Evolutionary conservation across 1,140 invertebrate genomes (phyloP).

Genomic region (Papilio polyxenes): DNA sequence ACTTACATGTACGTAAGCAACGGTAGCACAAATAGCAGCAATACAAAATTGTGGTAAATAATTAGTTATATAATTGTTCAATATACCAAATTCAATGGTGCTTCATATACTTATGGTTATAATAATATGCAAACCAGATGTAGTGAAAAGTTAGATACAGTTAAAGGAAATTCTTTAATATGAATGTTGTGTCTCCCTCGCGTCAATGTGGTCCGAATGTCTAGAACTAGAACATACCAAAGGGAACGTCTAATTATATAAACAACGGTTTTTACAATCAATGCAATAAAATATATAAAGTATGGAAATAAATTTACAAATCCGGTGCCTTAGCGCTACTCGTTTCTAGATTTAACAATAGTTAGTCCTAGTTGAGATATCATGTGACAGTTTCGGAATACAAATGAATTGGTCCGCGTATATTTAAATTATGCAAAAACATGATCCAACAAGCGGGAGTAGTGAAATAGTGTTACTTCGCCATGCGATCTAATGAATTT

Average conservation of each 20-base stretch:
- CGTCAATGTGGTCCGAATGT: conserved; percentile 19
- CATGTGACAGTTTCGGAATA: conserved; percentile 12
- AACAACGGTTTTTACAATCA: conserved; percentile 31
- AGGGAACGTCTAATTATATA: conserved; percentile 4
- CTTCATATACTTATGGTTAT: conserved; percentile 40
- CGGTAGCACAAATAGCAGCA: conserved; percentile 39
- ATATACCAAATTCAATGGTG: conserved; percentile 40
- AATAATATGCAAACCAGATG: conserved; percentile 34
- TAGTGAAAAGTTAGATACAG: conserved; percentile 18
- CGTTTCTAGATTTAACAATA: conserved; percentile 35
- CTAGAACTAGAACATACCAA: conserved; percentile 25
- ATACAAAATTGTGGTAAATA: conserved; percentile 34
- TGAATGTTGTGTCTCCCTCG: conserved; percentile 4
- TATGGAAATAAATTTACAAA: conserved; percentile 34
- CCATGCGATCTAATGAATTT: neutral
- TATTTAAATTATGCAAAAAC: neutral
- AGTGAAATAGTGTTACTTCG: neutral
- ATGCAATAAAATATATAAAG: conserved; percentile 24
- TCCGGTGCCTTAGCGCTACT: conserved; percentile 39
- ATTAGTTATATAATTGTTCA: conserved; percentile 38
- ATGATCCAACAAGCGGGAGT: conserved; percentile 17
- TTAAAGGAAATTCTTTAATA: conserved; percentile 22
- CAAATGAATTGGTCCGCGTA: conserved; percentile 5
- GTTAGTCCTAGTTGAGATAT: conserved; percentile 25
- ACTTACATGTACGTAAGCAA: conserved; percentile 23